These are phyloP conservation scores for Amiota minor DNA, from an alignment of 2,888 invertebrate species.

Conservation along the genomic window DNA sequence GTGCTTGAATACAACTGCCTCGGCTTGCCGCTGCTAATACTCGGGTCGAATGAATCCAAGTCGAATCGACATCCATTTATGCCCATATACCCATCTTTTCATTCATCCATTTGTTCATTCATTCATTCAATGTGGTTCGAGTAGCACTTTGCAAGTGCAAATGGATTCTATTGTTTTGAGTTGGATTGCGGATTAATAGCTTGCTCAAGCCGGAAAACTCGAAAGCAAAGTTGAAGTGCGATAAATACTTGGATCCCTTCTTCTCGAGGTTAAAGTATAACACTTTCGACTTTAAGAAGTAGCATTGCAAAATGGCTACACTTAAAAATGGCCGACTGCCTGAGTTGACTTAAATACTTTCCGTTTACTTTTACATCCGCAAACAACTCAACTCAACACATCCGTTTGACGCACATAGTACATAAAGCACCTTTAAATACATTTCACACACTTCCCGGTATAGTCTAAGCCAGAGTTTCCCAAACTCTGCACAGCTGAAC, in stretches of 20 bases:
- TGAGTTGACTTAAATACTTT: slow-evolving; percentile 12
- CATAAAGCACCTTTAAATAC: slow-evolving; percentile 21
- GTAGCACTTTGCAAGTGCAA: slow-evolving; percentile 58
- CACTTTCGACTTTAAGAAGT: slow-evolving; percentile 41
- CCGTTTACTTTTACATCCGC: background rate
- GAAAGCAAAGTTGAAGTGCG: background rate
- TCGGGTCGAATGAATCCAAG: too few species aligned
- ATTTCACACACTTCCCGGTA: background rate
- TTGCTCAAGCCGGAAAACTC: background rate
- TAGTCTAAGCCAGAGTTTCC: background rate
- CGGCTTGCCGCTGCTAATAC: too few species aligned
- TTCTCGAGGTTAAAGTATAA: slow-evolving; percentile 42
- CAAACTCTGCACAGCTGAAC: background rate
- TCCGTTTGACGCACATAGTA: background rate
- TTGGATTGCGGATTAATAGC: slow-evolving; percentile 45
- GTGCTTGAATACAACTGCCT: background rate
- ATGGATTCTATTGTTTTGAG: slow-evolving; percentile 59
- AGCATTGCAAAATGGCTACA: slow-evolving; percentile 55
- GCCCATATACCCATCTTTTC: background rate
- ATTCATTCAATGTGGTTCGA: slow-evolving; percentile 39
- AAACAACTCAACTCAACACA: background rate
- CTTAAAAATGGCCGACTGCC: slow-evolving; percentile 52
- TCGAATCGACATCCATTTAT: too few species aligned
- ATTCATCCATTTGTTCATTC: background rate
- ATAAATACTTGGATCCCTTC: background rate